Conservation (phyloP, 2,113 vertebrate genomes). For the Dasyornis broadbenti region DNA sequence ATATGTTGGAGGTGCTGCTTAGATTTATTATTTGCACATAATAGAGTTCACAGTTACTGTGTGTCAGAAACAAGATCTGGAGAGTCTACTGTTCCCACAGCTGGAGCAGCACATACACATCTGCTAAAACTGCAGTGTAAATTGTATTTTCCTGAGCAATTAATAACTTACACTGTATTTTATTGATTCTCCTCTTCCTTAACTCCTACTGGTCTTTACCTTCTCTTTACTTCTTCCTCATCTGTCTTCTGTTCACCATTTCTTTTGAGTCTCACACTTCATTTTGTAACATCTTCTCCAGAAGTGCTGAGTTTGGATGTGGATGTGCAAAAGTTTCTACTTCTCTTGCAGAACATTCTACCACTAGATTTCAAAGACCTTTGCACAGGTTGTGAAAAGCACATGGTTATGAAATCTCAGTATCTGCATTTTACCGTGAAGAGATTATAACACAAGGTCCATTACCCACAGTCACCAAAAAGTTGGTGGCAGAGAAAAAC, state of each 20-base stretch:
- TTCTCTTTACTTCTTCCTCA: neutral
- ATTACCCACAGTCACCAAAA: neutral
- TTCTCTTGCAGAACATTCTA: neutral
- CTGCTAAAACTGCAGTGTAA: neutral
- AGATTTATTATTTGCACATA: conserved; percentile 53
- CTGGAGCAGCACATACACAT: conserved; percentile 26
- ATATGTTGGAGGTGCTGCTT: conserved; percentile 36
- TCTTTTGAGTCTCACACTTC: neutral
- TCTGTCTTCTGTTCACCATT: neutral
- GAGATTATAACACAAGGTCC: neutral
- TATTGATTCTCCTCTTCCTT: neutral
- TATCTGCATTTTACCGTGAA: neutral
- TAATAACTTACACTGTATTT: neutral
- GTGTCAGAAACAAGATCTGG: conserved; percentile 48
- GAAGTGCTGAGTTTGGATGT: neutral
- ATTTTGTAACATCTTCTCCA: neutral
- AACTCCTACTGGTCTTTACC: conserved; percentile 14
- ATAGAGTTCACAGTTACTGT: conserved; percentile 10
- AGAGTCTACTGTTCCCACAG: conserved; percentile 34
- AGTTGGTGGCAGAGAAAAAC: neutral
- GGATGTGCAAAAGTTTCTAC: neutral
- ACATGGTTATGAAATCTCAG: neutral
- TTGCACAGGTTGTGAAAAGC: neutral
- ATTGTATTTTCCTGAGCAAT: conserved; percentile 22
- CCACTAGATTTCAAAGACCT: neutral